phyloP scores from a whole-genome alignment of 2,797 vertebrate species.

The Chrysocyon brachyurus region DNA sequence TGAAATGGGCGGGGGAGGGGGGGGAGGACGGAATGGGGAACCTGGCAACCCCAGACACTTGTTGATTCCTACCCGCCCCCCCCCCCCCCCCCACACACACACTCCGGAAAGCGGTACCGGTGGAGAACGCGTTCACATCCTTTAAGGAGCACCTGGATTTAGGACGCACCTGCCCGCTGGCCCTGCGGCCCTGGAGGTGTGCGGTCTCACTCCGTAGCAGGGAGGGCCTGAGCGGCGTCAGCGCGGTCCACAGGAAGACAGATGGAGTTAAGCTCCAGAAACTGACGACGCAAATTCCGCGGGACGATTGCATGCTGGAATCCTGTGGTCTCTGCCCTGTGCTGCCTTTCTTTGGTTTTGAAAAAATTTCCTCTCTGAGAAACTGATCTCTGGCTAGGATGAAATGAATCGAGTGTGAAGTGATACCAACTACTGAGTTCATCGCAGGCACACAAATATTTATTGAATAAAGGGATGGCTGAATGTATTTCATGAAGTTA shows the following conservation, averaged over 20 bases:
- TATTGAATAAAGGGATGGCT: not conserved
- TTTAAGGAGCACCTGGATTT: not conserved
- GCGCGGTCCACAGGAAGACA: not conserved
- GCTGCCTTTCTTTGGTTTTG: not conserved
- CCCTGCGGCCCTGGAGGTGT: not conserved
- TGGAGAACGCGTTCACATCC: not conserved
- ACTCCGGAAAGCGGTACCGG: not conserved
- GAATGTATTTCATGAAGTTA: conserved; percentile 6
- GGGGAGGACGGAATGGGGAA: not conserved
- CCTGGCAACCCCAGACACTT: conserved; percentile 56
- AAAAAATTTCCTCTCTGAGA: not conserved
- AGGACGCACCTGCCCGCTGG: not conserved
- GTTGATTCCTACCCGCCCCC: conserved; percentile 58
- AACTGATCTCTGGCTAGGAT: not conserved
- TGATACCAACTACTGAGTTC: not conserved
- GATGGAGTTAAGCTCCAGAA: not conserved
- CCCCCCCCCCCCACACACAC: too few species aligned
- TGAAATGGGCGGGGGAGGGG: not conserved
- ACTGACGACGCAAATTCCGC: not conserved
- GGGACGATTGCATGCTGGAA: not conserved
- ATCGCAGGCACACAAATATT: not conserved
- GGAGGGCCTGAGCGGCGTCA: not conserved
- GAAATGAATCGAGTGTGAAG: not conserved
- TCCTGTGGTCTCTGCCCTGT: not conserved
- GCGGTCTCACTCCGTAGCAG: not conserved